These are phyloP conservation scores for Fistularia commersonii DNA, from an alignment of 2,797 vertebrate species.

Conservation along the genomic window DNA sequence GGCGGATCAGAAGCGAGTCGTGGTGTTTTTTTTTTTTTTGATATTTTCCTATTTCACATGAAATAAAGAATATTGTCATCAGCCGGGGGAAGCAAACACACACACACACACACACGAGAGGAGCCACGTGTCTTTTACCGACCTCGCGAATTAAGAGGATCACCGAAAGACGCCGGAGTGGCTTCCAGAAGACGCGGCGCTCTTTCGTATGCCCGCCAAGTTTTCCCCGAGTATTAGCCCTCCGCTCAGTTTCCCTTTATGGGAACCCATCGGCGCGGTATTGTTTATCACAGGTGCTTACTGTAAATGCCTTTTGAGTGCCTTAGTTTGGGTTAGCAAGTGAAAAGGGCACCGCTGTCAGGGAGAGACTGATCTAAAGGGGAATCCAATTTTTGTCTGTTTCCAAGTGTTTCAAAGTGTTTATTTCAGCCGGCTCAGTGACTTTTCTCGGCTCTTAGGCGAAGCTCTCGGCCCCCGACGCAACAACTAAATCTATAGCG, in stretches of 20 bases:
- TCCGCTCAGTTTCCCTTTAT: conserved; percentile 35
- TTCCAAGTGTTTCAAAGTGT: conserved; percentile 53
- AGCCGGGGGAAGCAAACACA: too few species aligned
- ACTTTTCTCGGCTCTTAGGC: conserved; percentile 7
- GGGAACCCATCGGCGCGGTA: conserved; percentile 35
- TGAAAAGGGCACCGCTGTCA: conserved; percentile 59
- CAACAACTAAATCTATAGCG: conserved; percentile 50
- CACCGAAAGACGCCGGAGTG: too few species aligned
- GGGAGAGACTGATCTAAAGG: conserved; percentile 52
- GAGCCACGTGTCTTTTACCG: too few species aligned
- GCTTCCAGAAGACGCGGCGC: too few species aligned
- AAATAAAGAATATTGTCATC: too few species aligned
- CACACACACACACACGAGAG: too few species aligned
- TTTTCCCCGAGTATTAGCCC: conserved; percentile 42
- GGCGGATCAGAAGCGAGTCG: conserved; percentile 26
- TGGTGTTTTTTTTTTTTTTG: conserved; percentile 30
- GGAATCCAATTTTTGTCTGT: conserved; percentile 46
- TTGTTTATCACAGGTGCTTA: conserved; percentile 65
- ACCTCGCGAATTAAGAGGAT: too few species aligned
- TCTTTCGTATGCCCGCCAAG: conserved; percentile 27
- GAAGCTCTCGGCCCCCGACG: conserved; percentile 37
- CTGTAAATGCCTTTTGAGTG: conserved; percentile 66
- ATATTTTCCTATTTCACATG: too few species aligned
- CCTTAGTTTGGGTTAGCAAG: conserved; percentile 49
- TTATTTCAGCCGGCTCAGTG: conserved; percentile 46